Base-by-base conservation (phyloP, 2,888 invertebrate species). In the Salticus scenicus region DNA sequence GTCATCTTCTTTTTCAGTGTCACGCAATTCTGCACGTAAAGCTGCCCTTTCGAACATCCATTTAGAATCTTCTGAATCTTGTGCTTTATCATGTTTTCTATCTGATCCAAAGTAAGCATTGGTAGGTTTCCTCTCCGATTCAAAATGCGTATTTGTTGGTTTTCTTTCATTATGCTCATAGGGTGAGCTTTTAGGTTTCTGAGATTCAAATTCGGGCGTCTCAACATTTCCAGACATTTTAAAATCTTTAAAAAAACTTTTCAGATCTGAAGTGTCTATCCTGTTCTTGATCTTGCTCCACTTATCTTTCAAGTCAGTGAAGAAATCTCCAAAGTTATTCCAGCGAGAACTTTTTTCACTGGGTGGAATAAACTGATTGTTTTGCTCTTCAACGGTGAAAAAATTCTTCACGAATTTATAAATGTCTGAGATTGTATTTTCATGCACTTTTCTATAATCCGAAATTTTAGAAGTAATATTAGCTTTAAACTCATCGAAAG, bases 1-100 rank as follows among this genome's bases (percentile, higher is more conserved):
- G 24, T 71, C 66, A 31, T 71, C 41, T 20, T 67, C 67, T 20
- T 67, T 28, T 33, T 67, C 33, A 5, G 5, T 24, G 10, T 72
- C 63, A 27, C 77, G 20, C 12, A 77, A 14, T 20, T 72, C 41
- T 8, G 75, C 77, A 5, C 83, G 24, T 7, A 33, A 27, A 2
- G 67, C 76, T 41, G 83, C 83, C 51, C 83, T 71, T 10, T 42
- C 24, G 28, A 77, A 72, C 20, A 77, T 37, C 83, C 83, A 83
- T 0, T 67, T 33, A 5, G 7, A 17, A 0, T 33, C 67, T 33
- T 33, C 33, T 4, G n/a, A 14, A 66, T 30, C 17, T 7, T 66
- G 17, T 10, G 2, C 28, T 17, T 66, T 17, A 17, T 14, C 30
- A 8, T 67, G 37, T 33, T 63, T 63, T 7, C 28, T n/a, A 20